phyloP scores from a whole-genome alignment of 2,888 invertebrate species.

The Didymodactylos carnosus region DNA sequence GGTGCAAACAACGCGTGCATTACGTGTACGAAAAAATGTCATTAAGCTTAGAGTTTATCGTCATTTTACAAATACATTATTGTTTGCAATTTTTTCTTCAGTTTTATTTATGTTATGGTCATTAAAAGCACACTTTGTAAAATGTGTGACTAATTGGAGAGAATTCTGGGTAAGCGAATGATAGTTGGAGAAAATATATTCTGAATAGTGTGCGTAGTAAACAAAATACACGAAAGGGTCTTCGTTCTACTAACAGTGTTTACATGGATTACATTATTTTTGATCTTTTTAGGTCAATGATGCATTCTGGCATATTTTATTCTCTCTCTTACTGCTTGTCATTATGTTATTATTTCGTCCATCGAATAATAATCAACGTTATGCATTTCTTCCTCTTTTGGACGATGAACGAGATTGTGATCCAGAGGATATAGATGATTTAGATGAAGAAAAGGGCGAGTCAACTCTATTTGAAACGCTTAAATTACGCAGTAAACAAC shows the following conservation, averaged over 20 bases:
- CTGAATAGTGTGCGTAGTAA: background rate
- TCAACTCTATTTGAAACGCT: background rate
- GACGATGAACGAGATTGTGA: conserved; percentile 36
- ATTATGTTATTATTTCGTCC: conserved; percentile 90
- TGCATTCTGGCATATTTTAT: conserved; percentile 81
- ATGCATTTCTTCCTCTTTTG: conserved; percentile 71
- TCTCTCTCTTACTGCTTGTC: conserved; percentile 62
- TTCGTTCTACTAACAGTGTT: background rate
- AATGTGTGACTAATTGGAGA: conserved; percentile 30
- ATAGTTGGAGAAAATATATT: background rate
- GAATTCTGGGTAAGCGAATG: background rate
- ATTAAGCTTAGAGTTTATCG: conserved; percentile 69
- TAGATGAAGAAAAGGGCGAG: conserved; percentile 7
- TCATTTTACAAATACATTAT: conserved; percentile 78
- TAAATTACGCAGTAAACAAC: background rate
- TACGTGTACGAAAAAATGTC: conserved; percentile 65
- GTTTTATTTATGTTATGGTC: conserved; percentile 81
- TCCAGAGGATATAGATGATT: conserved; percentile 9
- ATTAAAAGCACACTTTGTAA: conserved; percentile 53
- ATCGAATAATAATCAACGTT: conserved; percentile 72
- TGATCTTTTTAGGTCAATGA: conserved; percentile 60
- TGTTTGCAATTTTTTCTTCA: conserved; percentile 71
- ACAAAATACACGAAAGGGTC: no score
- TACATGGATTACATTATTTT: conserved; percentile 17
- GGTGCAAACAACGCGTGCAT: conserved; percentile 67